Conservation (phyloP, 2,113 vertebrate species). For the Miniopterus natalensis region DNA sequence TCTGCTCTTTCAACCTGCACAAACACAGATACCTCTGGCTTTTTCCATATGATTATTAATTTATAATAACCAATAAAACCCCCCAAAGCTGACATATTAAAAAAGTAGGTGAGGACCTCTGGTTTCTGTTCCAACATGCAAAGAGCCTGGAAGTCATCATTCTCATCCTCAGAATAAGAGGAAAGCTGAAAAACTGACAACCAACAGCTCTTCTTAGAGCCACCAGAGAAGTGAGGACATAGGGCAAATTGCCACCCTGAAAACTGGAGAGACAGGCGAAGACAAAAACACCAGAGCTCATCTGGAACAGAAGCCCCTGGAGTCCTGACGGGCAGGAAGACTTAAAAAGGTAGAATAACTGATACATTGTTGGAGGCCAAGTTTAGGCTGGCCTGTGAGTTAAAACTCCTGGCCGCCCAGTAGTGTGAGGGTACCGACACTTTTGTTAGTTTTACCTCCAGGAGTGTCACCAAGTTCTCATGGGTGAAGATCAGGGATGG, state of each 20-base stretch:
- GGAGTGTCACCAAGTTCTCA: background rate
- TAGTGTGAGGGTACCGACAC: background rate
- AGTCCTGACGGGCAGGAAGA: too few species aligned
- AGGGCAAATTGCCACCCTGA: background rate
- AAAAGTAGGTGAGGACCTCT: background rate
- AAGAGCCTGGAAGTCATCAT: background rate
- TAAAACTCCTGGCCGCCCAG: background rate
- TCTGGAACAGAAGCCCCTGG: background rate
- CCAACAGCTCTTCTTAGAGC: background rate
- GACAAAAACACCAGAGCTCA: background rate
- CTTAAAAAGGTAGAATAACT: background rate
- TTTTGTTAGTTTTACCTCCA: background rate
- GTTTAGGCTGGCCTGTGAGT: background rate
- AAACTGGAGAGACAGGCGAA: background rate
- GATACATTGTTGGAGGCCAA: background rate
- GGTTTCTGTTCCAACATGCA: background rate
- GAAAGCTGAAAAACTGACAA: background rate
- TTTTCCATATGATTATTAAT: background rate
- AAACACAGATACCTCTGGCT: background rate
- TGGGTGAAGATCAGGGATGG: background rate
- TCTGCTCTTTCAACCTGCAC: conserved; percentile 92
- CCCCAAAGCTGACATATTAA: background rate
- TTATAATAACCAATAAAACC: background rate
- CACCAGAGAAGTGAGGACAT: background rate
- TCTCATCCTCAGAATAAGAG: background rate